Evolutionary conservation across 2,888 invertebrate genomes (phyloP), one percentile per base, ranked within the genome.

Genomic region (Globia sparganii): DNA sequence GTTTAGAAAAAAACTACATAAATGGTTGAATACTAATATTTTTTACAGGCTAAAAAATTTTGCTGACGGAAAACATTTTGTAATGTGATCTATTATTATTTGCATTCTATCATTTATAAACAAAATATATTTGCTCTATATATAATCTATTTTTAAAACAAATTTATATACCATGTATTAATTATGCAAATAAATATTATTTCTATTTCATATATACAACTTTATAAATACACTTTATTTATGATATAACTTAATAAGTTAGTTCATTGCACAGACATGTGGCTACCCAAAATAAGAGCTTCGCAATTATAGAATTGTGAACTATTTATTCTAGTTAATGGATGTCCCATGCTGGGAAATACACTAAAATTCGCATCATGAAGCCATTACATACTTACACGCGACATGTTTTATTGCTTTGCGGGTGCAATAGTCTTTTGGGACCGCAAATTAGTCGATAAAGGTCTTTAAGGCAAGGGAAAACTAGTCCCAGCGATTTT

Each of bases 301-400:
- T 13, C 15, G 31, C 46, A 66, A 72, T 77, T 61, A 65, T 72
- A 37, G 31, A n/a, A 49, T 59, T 72, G n/a, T 61, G 67, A 34
- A 72, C 56, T 40, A 78, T 81, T 46, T 58, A 72, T 77, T 83
- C 25, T 56, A 13, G 61, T 43, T 66, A 83, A 70, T 70, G 65
- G 72, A 49, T 49, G 40, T 28, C 15, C 21, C 78, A 83, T 21
- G 72, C 72, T 69, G 68, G 18, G 78, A 65, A 69, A 69, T 61
- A 83, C 69, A 72, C 53, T 78, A 65, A 83, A 78, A 53, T 61
- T 78, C 68, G 28, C 46, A 79, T 79, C 77, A 79, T 75, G 79
- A 79, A 81, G 64, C 76, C 68, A 81, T 79, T 79, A 75, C 71
- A 71, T 78, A 78, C 64, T 78, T 34, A 78, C 62, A 64, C 49